Evolutionary conservation across 2,797 vertebrate genomes (phyloP).

Genomic region (Rhinichthys osculus): DNA sequence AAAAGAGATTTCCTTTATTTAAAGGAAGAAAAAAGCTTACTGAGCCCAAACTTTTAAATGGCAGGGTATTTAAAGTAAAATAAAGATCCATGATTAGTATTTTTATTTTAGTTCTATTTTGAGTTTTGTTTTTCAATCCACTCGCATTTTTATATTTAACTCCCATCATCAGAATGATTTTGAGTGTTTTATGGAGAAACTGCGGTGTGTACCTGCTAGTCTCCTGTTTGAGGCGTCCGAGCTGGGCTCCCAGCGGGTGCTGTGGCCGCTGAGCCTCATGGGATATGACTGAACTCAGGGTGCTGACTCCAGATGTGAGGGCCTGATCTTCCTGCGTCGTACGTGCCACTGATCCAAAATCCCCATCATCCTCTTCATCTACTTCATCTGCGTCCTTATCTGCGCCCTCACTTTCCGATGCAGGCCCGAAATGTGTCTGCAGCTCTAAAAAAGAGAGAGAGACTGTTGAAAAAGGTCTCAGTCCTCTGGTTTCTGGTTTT

Average conservation of each 20-base stretch:
- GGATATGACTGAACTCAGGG: conserved; percentile 70
- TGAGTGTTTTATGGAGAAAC: neutral
- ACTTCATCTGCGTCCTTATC: conserved; percentile 84
- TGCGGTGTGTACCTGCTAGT: conserved; percentile 82
- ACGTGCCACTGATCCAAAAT: conserved; percentile 71
- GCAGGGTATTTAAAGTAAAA: neutral
- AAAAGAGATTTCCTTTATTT: neutral
- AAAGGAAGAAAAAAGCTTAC: neutral
- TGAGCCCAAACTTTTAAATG: neutral
- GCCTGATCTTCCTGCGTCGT: conserved; percentile 68
- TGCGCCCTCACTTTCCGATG: conserved; percentile 84
- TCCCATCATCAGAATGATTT: neutral
- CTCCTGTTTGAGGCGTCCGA: conserved; percentile 85
- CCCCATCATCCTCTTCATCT: conserved; percentile 81
- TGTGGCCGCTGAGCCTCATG: conserved; percentile 77
- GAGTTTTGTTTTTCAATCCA: neutral
- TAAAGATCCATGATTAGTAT: neutral
- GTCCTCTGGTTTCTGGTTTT: neutral
- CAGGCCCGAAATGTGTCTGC: conserved; percentile 86
- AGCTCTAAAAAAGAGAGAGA: conserved; percentile 79
- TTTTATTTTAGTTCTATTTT: neutral
- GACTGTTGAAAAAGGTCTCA: neutral
- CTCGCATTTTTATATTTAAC: neutral
- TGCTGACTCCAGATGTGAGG: conserved; percentile 61
- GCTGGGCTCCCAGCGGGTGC: conserved; percentile 80